Conservation (phyloP, 1,140 invertebrate genomes). For the Drosophila nigrodunni region DNA sequence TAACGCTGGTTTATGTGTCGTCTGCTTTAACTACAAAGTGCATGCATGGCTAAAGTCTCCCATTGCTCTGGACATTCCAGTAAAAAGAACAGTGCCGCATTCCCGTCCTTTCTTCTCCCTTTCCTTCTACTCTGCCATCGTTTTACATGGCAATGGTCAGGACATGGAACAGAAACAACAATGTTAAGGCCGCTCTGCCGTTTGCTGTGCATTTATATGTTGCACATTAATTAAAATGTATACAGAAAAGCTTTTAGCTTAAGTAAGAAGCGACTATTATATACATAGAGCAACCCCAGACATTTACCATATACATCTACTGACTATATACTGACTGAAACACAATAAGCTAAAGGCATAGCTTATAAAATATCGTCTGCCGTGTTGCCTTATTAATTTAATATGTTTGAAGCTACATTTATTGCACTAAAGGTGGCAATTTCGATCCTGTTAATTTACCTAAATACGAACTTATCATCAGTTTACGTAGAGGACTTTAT, state of each 20-base stretch:
- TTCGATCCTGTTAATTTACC: not conserved
- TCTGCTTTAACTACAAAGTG: conserved; percentile 65
- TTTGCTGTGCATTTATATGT: conserved; percentile 55
- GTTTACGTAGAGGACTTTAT: no score
- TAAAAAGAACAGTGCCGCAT: conserved; percentile 14
- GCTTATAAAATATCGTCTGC: conserved; percentile 59
- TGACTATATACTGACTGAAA: conserved; percentile 1
- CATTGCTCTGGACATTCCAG: conserved; percentile 1
- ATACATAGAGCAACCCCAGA: conserved; percentile 16
- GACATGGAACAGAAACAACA: conserved; percentile 32
- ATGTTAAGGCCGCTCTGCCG: conserved; percentile 45
- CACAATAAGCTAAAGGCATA: conserved; percentile 66
- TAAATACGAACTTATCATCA: not conserved
- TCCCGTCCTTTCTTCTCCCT: not conserved
- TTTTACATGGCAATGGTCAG: conserved; percentile 17
- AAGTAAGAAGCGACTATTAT: conserved; percentile 58
- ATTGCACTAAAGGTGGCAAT: not conserved
- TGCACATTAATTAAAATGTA: conserved; percentile 70
- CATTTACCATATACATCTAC: conserved; percentile 12
- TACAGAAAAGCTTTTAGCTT: conserved; percentile 83
- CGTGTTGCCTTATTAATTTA: conserved; percentile 64
- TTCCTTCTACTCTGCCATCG: not conserved
- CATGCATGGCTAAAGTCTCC: conserved; percentile 41
- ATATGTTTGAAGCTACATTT: conserved; percentile 41
- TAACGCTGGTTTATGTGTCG: conserved; percentile 79